Percentiles rank a stretch among this genome's conserved stretches.
Conservation (phyloP, 2,113 vertebrate species). For the Gadus chalcogrammus region DNA sequence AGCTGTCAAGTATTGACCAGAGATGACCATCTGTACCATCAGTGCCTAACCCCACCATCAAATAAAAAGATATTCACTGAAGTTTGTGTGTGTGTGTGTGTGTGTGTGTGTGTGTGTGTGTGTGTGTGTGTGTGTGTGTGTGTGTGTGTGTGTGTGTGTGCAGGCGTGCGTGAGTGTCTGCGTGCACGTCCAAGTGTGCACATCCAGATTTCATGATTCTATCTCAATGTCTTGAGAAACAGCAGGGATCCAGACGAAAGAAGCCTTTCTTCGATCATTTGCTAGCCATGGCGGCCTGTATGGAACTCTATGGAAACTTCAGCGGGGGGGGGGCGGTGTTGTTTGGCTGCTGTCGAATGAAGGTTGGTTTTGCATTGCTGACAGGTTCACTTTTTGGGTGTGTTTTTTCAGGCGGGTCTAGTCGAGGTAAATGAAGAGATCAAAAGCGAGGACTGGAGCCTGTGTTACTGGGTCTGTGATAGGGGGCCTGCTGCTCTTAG, state of each 20-base stretch:
- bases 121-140: too few relatives aligned
- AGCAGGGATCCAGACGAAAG: conserved; percentile 1
- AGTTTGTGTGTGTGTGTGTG: conserved; percentile 20
- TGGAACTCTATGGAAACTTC: neutral
- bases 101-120: conserved; percentile 11
- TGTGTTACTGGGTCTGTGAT: conserved; percentile 39
- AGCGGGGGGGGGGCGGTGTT: neutral
- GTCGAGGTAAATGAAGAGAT: conserved; percentile 59
- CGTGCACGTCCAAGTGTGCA: neutral
- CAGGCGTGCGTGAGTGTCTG: neutral
- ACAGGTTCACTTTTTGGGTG: conserved; percentile 32
- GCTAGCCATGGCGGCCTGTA: conserved; percentile 29
- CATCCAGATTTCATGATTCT: conserved; percentile 3
- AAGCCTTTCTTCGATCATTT: conserved; percentile 26
- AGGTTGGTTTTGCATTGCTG: conserved; percentile 46
- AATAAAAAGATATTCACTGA: conserved; percentile 12
- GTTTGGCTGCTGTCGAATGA: conserved; percentile 43
- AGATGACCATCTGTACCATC: conserved; percentile 15
- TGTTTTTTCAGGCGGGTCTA: conserved; percentile 34
- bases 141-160: too few relatives aligned
- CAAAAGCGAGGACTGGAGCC: conserved; percentile 45
- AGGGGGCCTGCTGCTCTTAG: conserved; percentile 45
- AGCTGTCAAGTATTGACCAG: conserved; percentile 32
- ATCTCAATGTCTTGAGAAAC: conserved; percentile 15
- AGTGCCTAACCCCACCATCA: conserved; percentile 28